These are phyloP conservation scores for Limenitis camilla DNA, from an alignment of 2,888 invertebrate species.

Conservation along the genomic window DNA sequence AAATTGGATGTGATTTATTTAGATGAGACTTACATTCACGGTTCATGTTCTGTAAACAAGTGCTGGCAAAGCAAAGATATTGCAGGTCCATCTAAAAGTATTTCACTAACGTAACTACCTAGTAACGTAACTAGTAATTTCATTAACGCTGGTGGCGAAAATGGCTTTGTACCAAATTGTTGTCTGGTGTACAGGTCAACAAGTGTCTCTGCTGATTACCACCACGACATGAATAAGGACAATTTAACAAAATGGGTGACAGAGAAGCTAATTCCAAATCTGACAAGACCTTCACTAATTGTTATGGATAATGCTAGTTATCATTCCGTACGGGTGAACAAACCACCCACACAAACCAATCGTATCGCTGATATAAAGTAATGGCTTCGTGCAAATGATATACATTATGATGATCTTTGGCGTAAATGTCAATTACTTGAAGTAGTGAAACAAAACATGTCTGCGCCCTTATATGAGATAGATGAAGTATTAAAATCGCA, in stretches of 20 bases:
- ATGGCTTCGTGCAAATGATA: background rate
- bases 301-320: conserved; percentile 24
- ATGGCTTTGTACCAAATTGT: conserved; percentile 16
- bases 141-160: conserved; percentile 1
- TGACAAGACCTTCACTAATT: conserved; percentile 20
- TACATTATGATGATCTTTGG: background rate
- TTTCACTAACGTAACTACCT: too few species aligned
- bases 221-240: conserved; percentile 25
- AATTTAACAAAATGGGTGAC: conserved; percentile 28
- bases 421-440: background rate
- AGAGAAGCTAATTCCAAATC: conserved; percentile 26
- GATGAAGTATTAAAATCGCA: conserved; percentile 6
- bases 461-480: too few species aligned
- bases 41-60: conserved; percentile 15
- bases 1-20: conserved; percentile 23
- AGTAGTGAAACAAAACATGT: too few species aligned
- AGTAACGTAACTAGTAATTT: too few species aligned
- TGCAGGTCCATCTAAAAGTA: conserved; percentile 10
- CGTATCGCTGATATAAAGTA: background rate
- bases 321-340: conserved; percentile 16
- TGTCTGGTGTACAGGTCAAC: background rate
- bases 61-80: conserved; percentile 2
- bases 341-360: conserved; percentile 9
- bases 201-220: background rate
- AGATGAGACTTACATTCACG: conserved; percentile 18